These are phyloP conservation scores for Syrphus vitripennis DNA, from an alignment of 2,888 invertebrate species.

Conservation along the genomic window DNA sequence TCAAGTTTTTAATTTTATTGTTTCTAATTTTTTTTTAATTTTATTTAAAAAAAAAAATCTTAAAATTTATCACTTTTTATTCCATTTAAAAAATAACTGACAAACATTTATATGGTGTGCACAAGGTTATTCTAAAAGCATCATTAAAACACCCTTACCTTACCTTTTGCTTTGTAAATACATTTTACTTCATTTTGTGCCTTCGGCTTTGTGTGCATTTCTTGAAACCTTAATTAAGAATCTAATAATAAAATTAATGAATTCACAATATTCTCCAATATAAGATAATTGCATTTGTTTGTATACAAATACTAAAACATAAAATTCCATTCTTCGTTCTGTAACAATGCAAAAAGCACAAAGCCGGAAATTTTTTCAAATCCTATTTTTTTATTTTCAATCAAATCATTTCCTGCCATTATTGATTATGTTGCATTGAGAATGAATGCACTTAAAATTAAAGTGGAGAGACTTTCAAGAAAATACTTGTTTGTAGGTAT, in stretches of 20 bases:
- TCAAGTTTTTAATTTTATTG: too few relatives aligned
- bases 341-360: background rate
- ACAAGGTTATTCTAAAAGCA: background rate
- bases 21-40: too few relatives aligned
- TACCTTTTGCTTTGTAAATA: background rate
- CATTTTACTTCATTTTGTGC: background rate
- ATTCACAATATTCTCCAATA: background rate
- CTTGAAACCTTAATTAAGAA: background rate
- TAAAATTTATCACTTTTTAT: too few relatives aligned
- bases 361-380: background rate
- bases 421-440: background rate
- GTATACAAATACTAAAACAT: background rate
- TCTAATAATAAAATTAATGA: background rate
- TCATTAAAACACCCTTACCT: background rate
- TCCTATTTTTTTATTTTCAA: slow-evolving; percentile 1
- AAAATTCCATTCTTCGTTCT: background rate
- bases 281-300: background rate
- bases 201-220: background rate
- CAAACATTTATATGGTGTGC: too few relatives aligned
- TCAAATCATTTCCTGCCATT: slow-evolving; percentile 4
- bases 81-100: too few relatives aligned
- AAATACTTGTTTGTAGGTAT: background rate
- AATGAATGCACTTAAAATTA: background rate
- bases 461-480: background rate
- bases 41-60: too few relatives aligned